Evolutionary conservation across 2,888 invertebrate genomes (phyloP).

Genomic region (Plebejus anna): DNA sequence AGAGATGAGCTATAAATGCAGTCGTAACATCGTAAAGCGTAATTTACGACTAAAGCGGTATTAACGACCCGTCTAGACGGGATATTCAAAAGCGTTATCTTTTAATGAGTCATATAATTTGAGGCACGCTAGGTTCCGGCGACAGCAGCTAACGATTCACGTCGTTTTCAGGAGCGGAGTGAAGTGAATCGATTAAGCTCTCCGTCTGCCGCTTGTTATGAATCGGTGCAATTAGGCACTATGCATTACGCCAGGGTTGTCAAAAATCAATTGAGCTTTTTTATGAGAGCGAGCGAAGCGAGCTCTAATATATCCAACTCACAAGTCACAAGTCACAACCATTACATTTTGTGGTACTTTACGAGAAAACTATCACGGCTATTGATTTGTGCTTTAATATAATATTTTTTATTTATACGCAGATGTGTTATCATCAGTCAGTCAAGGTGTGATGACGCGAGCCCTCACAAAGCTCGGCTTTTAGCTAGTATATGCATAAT

Average conservation of each 20-base stretch:
- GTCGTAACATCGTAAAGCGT: not conserved
- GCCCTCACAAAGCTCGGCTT: no score
- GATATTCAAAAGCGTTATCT: constrained; percentile 19
- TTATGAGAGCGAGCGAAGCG: not conserved
- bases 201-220: constrained; percentile 55
- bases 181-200: constrained; percentile 42
- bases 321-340: no score
- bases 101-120: constrained; percentile 26
- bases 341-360: no score
- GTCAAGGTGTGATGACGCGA: no score
- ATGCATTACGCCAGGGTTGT: constrained; percentile 33
- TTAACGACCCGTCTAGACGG: constrained; percentile 9
- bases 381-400: no score
- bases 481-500: no score
- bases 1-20: not conserved
- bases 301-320: no score
- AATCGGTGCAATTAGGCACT: constrained; percentile 64
- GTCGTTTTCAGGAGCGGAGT: constrained; percentile 18
- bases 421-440: no score
- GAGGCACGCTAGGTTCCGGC: not conserved
- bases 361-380: no score
- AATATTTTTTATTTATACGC: no score
- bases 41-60: constrained; percentile 1
- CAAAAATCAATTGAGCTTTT: not conserved
- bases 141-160: constrained; percentile 3